phyloP scores from a whole-genome alignment of 2,797 vertebrate species.

The Borostomias antarcticus region DNA sequence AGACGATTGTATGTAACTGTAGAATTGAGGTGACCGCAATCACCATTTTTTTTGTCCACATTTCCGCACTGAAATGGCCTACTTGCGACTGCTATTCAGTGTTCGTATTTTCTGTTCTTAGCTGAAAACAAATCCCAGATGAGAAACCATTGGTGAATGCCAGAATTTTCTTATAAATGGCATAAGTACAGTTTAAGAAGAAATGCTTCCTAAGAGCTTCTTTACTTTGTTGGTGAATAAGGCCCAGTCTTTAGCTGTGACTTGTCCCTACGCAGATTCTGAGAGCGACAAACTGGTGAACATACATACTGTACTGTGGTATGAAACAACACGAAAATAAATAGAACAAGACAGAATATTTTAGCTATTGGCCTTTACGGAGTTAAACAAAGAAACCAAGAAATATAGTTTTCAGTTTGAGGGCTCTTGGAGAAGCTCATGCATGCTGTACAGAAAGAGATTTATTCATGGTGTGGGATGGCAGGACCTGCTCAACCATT shows the following conservation, averaged over 20 bases:
- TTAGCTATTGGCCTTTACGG: too few species aligned
- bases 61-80: too few species aligned
- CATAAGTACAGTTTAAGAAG: too few species aligned
- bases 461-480: conserved; percentile 17
- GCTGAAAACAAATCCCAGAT: too few species aligned
- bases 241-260: neutral
- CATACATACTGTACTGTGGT: neutral
- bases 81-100: conserved; percentile 25
- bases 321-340: conserved; percentile 1
- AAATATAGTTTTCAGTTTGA: neutral
- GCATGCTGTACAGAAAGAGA: conserved; percentile 15
- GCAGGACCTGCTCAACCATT: conserved; percentile 14
- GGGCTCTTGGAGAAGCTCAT: conserved; percentile 1
- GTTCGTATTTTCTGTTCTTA: neutral
- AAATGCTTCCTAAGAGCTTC: too few species aligned
- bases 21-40: too few species aligned
- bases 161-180: too few species aligned
- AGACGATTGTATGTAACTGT: too few species aligned
- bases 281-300: neutral
- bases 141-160: too few species aligned
- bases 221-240: neutral
- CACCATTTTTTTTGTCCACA: too few species aligned
- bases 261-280: neutral
- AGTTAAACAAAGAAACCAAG: conserved; percentile 6
- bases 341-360: too few species aligned